A percentile compares a stretch with the other conserved stretches of the same genome.
Conservation (phyloP, 2,113 vertebrate genomes). For the Apteryx owenii region DNA sequence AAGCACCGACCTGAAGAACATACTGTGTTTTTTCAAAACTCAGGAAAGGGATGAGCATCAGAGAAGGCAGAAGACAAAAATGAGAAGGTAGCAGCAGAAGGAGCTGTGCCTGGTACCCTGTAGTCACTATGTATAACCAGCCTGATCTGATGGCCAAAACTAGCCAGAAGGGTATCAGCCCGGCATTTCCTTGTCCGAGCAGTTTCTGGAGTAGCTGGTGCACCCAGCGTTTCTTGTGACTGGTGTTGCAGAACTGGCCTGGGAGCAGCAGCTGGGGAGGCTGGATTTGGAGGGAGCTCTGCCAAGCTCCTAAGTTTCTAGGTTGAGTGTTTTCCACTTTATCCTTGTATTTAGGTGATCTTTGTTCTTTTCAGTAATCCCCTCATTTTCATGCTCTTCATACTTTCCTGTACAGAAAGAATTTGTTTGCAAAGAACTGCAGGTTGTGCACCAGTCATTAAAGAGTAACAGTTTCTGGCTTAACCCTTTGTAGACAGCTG, state of each 20-base stretch:
- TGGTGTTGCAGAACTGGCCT: not conserved
- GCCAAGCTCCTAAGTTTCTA: not conserved
- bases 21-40: not conserved
- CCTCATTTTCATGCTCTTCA: not conserved
- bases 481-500: not conserved
- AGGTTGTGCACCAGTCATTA: not conserved
- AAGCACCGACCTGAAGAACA: not conserved
- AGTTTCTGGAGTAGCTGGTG: not conserved
- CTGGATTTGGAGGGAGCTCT: not conserved
- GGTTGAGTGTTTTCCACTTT: not conserved
- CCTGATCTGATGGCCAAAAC: not conserved
- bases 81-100: not conserved
- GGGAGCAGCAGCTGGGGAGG: not conserved
- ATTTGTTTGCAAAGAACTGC: not conserved
- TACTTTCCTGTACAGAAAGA: not conserved
- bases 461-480: not conserved
- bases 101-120: not conserved
- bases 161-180: not conserved
- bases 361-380: not conserved
- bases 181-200: not conserved
- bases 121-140: not conserved
- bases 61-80: not conserved
- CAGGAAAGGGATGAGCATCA: not conserved
- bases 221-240: not conserved
- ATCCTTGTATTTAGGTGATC: not conserved